Evolutionary conservation across 2,113 vertebrate genomes (phyloP).

Genomic region (Corythaeola cristata): DNA sequence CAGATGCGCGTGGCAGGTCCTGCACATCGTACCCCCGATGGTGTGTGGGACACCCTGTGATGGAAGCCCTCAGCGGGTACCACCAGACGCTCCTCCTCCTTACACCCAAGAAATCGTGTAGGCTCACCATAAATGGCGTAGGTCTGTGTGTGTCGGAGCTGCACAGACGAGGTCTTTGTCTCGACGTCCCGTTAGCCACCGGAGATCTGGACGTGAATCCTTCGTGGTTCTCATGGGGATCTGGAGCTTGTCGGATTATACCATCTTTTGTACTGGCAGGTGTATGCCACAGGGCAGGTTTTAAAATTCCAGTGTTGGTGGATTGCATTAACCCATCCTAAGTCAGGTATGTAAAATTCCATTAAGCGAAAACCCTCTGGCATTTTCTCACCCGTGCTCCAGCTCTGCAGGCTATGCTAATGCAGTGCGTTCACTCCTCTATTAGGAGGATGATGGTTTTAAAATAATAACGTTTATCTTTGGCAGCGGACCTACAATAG

Average conservation of each 20-base stretch:
- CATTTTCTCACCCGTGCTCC: conserved; percentile 53
- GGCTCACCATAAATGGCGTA: accelerated
- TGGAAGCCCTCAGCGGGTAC: background rate
- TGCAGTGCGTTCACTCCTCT: conserved; percentile 58
- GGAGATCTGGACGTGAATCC: background rate
- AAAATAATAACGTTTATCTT: conserved; percentile 73
- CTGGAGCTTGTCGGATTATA: conserved; percentile 53
- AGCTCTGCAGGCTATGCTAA: conserved; percentile 65
- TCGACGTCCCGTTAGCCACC: background rate
- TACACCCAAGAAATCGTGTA: background rate
- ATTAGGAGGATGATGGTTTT: conserved; percentile 67
- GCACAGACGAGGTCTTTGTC: background rate
- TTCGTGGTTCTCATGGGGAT: background rate
- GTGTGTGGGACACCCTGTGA: background rate
- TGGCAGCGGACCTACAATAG: conserved; percentile 51
- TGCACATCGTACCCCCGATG: background rate
- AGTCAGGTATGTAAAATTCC: conserved; percentile 74
- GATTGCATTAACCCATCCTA: conserved; percentile 69
- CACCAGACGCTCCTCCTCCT: background rate
- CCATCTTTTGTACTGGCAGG: conserved; percentile 66
- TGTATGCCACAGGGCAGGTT: conserved; percentile 67
- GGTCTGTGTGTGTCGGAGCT: background rate
- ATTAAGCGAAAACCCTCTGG: conserved; percentile 66
- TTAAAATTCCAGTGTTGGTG: conserved; percentile 62
- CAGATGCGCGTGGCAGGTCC: background rate